These are phyloP conservation scores for Orientallactaga sibirica DNA, from an alignment of 2,797 vertebrate species.

Conservation along the genomic window DNA sequence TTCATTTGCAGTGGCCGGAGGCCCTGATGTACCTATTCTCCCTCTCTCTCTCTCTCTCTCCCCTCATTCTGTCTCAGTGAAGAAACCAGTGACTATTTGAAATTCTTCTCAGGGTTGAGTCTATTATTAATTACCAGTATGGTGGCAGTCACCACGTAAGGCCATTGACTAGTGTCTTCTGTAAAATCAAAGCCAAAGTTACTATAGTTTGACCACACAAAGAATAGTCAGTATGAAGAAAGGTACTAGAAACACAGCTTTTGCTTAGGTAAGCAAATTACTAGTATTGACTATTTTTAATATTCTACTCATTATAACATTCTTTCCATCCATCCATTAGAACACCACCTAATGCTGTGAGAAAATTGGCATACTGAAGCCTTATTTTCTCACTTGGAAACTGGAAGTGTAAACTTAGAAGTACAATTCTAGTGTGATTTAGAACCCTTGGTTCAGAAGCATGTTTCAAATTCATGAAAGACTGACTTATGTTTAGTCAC, in stretches of 20 bases:
- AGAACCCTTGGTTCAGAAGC: not conserved
- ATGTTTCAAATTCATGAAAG: constrained; percentile 1
- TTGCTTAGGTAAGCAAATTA: not conserved
- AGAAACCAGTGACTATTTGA: not conserved
- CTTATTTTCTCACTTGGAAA: too few relatives aligned
- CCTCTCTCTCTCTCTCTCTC: too few relatives aligned
- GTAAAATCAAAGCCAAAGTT: constrained; percentile 4
- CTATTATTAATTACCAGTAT: not conserved
- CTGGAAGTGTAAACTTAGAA: not conserved
- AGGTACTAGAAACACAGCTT: not conserved
- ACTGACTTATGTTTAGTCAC: not conserved
- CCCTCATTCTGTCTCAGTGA: too few relatives aligned
- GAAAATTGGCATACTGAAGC: constrained; percentile 27
- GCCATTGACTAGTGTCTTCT: not conserved
- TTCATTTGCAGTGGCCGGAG: too few relatives aligned
- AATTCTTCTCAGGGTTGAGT: not conserved
- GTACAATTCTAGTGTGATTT: not conserved
- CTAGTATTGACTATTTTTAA: not conserved
- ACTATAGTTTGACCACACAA: not conserved
- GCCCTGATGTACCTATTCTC: too few relatives aligned
- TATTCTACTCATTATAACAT: too few relatives aligned
- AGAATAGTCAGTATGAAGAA: not conserved
- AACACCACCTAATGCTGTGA: not conserved
- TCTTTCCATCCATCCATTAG: too few relatives aligned
- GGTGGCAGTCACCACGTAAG: not conserved